These are phyloP conservation scores for Anoplopoma fimbria DNA, from an alignment of 2,113 vertebrate genomes.

Conservation along the genomic window DNA sequence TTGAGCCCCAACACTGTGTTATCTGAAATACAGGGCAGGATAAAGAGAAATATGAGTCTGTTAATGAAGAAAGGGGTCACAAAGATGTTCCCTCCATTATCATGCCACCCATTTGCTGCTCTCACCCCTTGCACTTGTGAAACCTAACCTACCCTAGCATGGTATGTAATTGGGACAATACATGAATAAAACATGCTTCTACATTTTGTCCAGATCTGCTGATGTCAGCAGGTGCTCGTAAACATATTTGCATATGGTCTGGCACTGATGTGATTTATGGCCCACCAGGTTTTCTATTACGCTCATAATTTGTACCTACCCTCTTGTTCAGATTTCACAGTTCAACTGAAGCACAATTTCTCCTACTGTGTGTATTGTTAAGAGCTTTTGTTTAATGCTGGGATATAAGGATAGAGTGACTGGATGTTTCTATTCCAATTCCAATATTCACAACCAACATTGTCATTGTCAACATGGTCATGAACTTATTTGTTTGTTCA, in stretches of 20 bases:
- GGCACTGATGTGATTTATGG: constrained; percentile 69
- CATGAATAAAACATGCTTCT: constrained; percentile 68
- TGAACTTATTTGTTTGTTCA: too few relatives aligned
- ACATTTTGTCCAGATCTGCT: constrained; percentile 57
- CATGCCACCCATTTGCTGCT: constrained; percentile 18
- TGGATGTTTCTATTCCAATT: too few relatives aligned
- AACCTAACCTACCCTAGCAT: constrained; percentile 15
- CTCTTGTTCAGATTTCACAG: constrained; percentile 25
- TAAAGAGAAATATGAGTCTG: too few relatives aligned
- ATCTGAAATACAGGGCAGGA: neutral
- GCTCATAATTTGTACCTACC: constrained; percentile 39
- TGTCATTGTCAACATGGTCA: too few relatives aligned
- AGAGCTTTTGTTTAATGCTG: constrained; percentile 1
- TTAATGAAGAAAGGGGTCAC: constrained; percentile 34
- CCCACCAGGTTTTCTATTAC: constrained; percentile 45
- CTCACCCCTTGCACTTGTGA: constrained; percentile 7
- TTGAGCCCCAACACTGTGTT: constrained; percentile 7
- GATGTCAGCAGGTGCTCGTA: constrained; percentile 64
- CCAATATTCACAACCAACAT: too few relatives aligned
- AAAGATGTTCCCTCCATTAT: constrained; percentile 33
- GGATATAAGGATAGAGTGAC: neutral
- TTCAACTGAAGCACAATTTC: constrained; percentile 5
- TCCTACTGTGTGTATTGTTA: neutral
- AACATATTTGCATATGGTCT: constrained; percentile 69
- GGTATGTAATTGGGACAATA: constrained; percentile 4